These are phyloP conservation scores for Parapristionchus giblindavisi DNA, from an alignment of 2,888 invertebrate genomes.

Conservation along the genomic window DNA sequence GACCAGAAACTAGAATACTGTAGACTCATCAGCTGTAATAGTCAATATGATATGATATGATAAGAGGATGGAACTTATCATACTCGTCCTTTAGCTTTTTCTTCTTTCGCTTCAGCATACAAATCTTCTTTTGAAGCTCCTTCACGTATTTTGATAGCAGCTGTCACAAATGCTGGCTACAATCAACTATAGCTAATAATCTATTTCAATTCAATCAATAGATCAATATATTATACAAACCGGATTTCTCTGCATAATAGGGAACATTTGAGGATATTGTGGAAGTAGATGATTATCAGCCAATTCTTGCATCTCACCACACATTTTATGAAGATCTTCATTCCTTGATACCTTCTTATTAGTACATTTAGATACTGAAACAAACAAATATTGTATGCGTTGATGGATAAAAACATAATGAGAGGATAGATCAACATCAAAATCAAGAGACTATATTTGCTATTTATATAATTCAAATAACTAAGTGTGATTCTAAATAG, in stretches of 20 bases:
- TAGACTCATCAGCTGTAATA: background rate
- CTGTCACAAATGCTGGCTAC: background rate
- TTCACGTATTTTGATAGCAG: slow-evolving; percentile 1
- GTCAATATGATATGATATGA: too few relatives aligned
- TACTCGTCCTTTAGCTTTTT: background rate
- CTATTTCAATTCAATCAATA: background rate
- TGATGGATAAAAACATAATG: background rate
- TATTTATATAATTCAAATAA: background rate
- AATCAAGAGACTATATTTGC: background rate
- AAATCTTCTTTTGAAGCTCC: too few relatives aligned
- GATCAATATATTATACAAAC: too few relatives aligned
- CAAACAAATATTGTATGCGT: background rate
- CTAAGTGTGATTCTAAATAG: background rate
- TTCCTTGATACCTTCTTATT: slow-evolving; percentile 9
- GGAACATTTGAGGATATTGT: slow-evolving; percentile 10
- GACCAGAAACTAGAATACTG: slow-evolving; percentile 4
- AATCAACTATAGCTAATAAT: too few relatives aligned
- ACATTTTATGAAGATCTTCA: slow-evolving; percentile 1
- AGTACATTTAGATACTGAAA: slow-evolving; percentile 23
- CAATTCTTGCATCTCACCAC: slow-evolving; percentile 3
- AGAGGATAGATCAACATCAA: background rate
- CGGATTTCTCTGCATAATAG: background rate
- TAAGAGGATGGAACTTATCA: background rate
- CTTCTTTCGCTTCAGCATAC: background rate
- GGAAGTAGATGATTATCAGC: background rate